A percentile compares a stretch with the other conserved stretches of the same genome.
These are phyloP conservation scores for Morus bassanus DNA, from an alignment of 2,797 vertebrate species.

Conservation along the genomic window DNA sequence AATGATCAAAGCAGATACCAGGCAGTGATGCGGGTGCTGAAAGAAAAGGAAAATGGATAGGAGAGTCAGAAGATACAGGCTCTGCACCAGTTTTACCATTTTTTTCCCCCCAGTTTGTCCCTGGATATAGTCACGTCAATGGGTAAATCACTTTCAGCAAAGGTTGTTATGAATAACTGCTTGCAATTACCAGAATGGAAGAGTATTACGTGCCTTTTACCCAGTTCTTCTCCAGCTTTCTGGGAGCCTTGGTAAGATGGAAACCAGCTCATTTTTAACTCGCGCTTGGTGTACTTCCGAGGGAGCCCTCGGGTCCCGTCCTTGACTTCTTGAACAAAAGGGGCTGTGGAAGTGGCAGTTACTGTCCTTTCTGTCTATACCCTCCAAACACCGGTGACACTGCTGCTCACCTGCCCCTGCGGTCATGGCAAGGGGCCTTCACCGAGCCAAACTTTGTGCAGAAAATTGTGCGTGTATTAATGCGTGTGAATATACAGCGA, in stretches of 20 bases:
- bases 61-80: background rate
- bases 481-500: accelerated
- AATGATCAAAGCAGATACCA: background rate
- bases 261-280: background rate
- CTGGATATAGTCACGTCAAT: background rate
- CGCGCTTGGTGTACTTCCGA: accelerated
- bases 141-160: background rate
- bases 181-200: background rate
- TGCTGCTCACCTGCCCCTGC: background rate
- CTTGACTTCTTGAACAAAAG: background rate
- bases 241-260: background rate
- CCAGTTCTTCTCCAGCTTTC: background rate
- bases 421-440: background rate
- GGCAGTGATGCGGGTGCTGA: background rate
- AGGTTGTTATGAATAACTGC: background rate
- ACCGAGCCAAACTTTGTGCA: accelerated
- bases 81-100: background rate
- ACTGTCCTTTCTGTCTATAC: background rate
- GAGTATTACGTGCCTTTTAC: accelerated
- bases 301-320: background rate
- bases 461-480: too few species aligned
- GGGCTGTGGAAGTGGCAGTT: accelerated
- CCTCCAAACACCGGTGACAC: accelerated
- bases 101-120: background rate
- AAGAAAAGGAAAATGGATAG: background rate